phyloP scores from a whole-genome alignment of 2,797 vertebrate species.

The Tachyglossus aculeatus region DNA sequence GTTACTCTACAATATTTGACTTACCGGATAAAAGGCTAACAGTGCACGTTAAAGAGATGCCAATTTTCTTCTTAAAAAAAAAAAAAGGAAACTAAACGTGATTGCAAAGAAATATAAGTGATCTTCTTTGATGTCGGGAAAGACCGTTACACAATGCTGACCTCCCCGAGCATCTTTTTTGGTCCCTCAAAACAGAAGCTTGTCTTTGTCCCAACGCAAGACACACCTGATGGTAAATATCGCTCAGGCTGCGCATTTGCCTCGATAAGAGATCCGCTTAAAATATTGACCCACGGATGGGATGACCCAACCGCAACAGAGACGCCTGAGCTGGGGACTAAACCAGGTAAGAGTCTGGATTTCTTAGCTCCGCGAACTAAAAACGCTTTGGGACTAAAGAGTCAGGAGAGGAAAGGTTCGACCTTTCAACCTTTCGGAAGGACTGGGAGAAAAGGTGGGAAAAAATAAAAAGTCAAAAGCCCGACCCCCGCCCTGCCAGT shows the following conservation, averaged over 20 bases:
- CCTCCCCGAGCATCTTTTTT: slow-evolving; percentile 42
- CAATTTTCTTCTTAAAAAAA: slow-evolving; percentile 45
- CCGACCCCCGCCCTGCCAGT: no score
- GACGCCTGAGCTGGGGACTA: background rate
- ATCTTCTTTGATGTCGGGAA: slow-evolving; percentile 24
- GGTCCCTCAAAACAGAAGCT: background rate
- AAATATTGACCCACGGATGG: slow-evolving; percentile 44
- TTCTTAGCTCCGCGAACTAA: background rate
- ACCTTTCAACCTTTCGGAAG: slow-evolving; percentile 13
- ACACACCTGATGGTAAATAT: slow-evolving; percentile 2
- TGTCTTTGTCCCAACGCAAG: slow-evolving; percentile 41
- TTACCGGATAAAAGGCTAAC: slow-evolving; percentile 53
- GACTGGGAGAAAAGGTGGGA: accelerated
- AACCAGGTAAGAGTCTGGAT: background rate
- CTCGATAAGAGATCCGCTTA: slow-evolving; percentile 12
- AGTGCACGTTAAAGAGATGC: slow-evolving; percentile 58
- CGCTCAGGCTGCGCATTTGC: slow-evolving; percentile 31
- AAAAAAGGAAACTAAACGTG: background rate
- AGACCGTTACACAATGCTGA: slow-evolving; percentile 51
- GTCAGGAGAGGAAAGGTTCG: background rate
- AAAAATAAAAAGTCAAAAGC: slow-evolving; percentile 22
- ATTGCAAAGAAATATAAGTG: slow-evolving; percentile 34
- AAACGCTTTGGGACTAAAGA: background rate
- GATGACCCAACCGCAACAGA: background rate
- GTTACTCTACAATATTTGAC: slow-evolving; percentile 57